Evolutionary conservation across 2,113 vertebrate species (phyloP).

Genomic region (Eublepharis macularius): DNA sequence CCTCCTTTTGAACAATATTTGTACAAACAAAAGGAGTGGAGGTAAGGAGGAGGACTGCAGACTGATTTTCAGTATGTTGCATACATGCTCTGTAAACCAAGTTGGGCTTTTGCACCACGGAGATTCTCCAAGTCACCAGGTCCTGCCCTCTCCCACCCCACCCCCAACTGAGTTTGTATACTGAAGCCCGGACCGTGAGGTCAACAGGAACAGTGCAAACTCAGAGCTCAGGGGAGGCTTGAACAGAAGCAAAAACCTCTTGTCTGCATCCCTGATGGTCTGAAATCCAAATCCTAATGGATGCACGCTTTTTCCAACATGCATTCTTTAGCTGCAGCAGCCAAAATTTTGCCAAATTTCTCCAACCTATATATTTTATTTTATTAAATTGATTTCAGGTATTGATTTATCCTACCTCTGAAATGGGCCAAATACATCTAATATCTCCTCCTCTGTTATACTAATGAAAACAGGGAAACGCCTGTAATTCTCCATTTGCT

Average conservation of each 20-base stretch:
- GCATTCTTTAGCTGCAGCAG: not conserved
- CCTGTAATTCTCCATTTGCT: too few species aligned
- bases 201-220: not conserved
- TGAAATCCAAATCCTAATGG: not conserved
- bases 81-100: not conserved
- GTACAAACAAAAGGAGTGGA: not conserved
- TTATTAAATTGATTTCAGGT: too few species aligned
- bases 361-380: too few species aligned
- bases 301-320: not conserved
- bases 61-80: not conserved
- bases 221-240: not conserved
- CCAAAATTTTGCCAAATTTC: too few species aligned
- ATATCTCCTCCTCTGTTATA: too few species aligned
- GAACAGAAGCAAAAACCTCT: not conserved
- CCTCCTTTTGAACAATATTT: not conserved
- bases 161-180: not conserved
- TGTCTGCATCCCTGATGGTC: not conserved
- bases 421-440: too few species aligned
- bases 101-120: not conserved
- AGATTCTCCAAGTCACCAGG: not conserved
- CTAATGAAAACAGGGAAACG: too few species aligned
- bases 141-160: too few species aligned
- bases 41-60: not conserved
- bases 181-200: not conserved
- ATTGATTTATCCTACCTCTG: too few species aligned